Conservation (phyloP, 2,113 vertebrate genomes). For the Promerops cafer region DNA sequence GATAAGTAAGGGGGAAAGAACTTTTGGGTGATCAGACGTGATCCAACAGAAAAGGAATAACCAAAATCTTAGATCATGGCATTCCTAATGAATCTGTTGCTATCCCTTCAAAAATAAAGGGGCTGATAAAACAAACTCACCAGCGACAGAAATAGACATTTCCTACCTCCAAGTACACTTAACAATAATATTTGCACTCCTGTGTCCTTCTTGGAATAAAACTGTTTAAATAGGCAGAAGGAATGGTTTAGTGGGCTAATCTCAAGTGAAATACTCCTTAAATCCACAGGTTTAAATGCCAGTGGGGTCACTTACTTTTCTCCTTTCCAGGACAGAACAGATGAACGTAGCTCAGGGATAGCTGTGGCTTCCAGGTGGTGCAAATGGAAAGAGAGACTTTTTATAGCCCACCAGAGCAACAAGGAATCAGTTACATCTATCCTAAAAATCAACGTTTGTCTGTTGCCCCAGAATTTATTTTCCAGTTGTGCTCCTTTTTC, state of each 20-base stretch:
- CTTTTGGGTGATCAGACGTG: neutral
- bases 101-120: neutral
- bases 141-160: neutral
- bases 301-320: neutral
- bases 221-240: slow-evolving; percentile 4
- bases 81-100: neutral
- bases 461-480: neutral
- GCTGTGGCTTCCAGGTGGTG: neutral
- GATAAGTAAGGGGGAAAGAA: neutral
- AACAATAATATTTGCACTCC: slow-evolving; percentile 48
- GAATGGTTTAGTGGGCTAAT: neutral
- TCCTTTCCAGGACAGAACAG: neutral
- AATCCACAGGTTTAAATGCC: neutral
- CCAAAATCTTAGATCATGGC: neutral
- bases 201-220: neutral
- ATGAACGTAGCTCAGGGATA: neutral
- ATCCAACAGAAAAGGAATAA: neutral
- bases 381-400: neutral
- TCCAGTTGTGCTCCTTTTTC: neutral
- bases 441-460: neutral
- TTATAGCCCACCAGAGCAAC: neutral
- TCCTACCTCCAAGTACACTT: neutral
- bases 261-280: neutral
- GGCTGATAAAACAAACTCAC: neutral
- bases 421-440: neutral